These are phyloP conservation scores for Melieria omissa DNA, from an alignment of 2,888 invertebrate species.

Conservation along the genomic window DNA sequence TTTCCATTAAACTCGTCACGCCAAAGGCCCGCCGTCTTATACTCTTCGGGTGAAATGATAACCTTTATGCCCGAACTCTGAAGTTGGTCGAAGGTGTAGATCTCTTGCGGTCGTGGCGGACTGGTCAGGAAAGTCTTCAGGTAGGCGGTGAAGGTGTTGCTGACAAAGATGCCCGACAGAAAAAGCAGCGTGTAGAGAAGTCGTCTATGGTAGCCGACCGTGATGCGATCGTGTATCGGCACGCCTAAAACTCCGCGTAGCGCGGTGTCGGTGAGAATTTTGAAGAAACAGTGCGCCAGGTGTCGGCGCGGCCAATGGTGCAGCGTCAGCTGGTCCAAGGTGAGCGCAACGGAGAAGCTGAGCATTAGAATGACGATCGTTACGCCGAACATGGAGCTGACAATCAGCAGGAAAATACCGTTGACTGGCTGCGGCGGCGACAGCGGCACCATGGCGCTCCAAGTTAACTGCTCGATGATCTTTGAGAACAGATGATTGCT, in stretches of 20 bases:
- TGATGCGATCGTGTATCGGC: too few relatives aligned
- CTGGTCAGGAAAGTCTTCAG: slow-evolving; percentile 39
- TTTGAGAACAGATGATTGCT: too few relatives aligned
- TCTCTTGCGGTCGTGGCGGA: slow-evolving; percentile 22
- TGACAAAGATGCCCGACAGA: slow-evolving; percentile 35
- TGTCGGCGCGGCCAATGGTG: neutral
- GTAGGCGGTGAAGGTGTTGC: slow-evolving; percentile 30
- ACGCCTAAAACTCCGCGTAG: slow-evolving; percentile 24
- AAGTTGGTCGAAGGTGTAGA: slow-evolving; percentile 9
- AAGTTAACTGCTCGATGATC: too few relatives aligned
- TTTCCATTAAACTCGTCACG: too few relatives aligned
- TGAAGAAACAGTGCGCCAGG: neutral
- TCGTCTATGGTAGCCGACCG: neutral
- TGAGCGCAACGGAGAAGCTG: neutral
- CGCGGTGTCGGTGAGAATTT: slow-evolving; percentile 13
- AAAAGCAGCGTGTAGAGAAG: slow-evolving; percentile 35
- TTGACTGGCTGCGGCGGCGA: neutral
- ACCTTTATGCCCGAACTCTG: neutral
- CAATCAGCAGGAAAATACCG: neutral
- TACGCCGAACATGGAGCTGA: slow-evolving; percentile 11
- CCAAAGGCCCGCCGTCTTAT: neutral
- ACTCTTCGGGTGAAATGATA: neutral
- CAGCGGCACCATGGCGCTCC: neutral
- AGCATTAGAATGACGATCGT: neutral
- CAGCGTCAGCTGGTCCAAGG: neutral